phyloP scores from a whole-genome alignment of 2,888 invertebrate species.

The Phalera bucephala region DNA sequence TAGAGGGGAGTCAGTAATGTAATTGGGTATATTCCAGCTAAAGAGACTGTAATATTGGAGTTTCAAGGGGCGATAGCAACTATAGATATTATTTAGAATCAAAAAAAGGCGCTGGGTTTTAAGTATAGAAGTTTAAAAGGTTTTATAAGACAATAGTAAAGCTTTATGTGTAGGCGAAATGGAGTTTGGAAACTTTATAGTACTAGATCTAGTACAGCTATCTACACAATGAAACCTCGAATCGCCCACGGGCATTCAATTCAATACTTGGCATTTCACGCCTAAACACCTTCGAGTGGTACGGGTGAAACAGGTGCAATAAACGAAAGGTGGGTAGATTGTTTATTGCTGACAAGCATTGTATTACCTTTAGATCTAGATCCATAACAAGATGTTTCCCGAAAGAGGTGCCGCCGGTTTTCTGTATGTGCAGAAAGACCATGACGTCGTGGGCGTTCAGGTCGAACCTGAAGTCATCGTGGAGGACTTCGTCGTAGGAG shows the following conservation, averaged over 20 bases:
- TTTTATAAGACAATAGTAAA: conserved; percentile 3
- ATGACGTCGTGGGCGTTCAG: conserved; percentile 97
- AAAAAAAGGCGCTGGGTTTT: background rate
- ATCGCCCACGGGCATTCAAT: conserved; percentile 31
- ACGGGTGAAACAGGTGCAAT: conserved; percentile 24
- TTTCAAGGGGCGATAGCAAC: background rate
- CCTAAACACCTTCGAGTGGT: conserved; percentile 17
- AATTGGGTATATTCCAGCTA: conserved; percentile 20
- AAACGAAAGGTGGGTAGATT: conserved; percentile 13
- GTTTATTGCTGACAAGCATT: conserved; percentile 8
- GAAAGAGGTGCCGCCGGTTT: conserved; percentile 99
- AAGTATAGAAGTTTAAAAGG: background rate
- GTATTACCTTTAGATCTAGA: conserved; percentile 87
- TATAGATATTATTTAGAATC: no score
- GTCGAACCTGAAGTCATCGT: conserved; percentile 94
- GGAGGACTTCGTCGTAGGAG: conserved; percentile 93
- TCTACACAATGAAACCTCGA: conserved; percentile 16
- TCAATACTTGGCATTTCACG: conserved; percentile 17
- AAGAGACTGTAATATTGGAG: conserved; percentile 1
- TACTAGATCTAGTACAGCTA: conserved; percentile 23
- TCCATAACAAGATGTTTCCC: conserved; percentile 98
- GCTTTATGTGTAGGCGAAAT: conserved; percentile 19
- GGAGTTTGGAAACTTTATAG: conserved; percentile 8
- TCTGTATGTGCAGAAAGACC: conserved; percentile 98
- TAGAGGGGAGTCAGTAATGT: conserved; percentile 43